Base-by-base conservation (phyloP, 2,113 vertebrate genomes). In the Prietella phreatophila region DNA sequence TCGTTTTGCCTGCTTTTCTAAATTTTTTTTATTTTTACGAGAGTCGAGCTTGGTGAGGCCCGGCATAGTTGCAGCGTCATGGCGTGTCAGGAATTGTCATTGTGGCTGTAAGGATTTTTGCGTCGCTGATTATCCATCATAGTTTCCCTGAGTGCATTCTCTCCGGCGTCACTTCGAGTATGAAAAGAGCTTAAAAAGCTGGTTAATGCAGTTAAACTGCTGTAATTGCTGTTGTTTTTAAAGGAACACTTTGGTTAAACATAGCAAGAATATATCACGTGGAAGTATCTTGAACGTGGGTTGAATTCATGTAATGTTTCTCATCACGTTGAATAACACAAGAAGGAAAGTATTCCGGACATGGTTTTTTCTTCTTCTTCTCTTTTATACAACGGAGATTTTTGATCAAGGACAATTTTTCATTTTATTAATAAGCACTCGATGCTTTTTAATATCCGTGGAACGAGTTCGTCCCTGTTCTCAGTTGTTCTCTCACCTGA, bases 1-100 rank as follows among this genome's bases (percentile, higher is more conserved):
- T 86, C 79, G 90, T 90, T 91, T 36, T 55, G 39, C 78, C 25
- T 82, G 87, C 85, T 75, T 85, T 78, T 88, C 6, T 39, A 39
- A 2, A 2, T 2, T 39, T 39, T 39, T 5, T 42, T 42, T 42
- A 4, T 47, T 47, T 47, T 86, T 84, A 80, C 61, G 60, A 65
- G 76, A 15, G 15, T 15, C 22, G 39, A 53, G 47, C 61, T 36
- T 8, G 20, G 53, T 13, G 33, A 82, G 73, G 15, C 25, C 1
- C 39, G 0, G 27, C 39, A 11, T 39, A 61, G 17, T 33, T 61
- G 80, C 20, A 42, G 0, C 47, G 50, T 39, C 42, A 39, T 86
- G 87, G 69, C 6, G 27, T 79, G 27, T 79, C 50, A 2, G 76
- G 13, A 55, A 53, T 53, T 56, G 71, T 67, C 82, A 53, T 83